Evolutionary conservation across 2,797 vertebrate genomes (phyloP), one percentile per base, ranked within the genome.

Genomic region (Ctenosaura bakeri): DNA sequence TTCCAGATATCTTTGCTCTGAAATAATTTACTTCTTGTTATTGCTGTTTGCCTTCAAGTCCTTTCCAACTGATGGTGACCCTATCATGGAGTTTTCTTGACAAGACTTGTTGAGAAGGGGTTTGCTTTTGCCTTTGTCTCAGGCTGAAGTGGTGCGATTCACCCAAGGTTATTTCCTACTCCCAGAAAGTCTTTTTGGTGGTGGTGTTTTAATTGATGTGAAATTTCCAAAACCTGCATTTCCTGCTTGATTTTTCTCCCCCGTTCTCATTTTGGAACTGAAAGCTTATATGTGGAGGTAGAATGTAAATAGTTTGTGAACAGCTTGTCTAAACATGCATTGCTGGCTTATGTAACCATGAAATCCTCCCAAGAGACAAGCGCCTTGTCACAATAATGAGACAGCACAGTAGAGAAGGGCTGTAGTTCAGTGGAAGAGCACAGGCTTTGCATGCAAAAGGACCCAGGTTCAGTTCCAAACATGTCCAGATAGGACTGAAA

Each of bases 311-410:
- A 22, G 29, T 38, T 85, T 52, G 12, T 14, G 24, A 29, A 50
- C 71, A 78, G 24, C 88, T 69, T 85, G 83, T 16, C 83, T 42
- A 22, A 62, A 69, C 83, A 79, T 69, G 88, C 20, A 50, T 20
- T 52, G 56, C 26, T 32, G 50, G 71, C 12, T 89, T 89, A 83
- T 85, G 24, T 85, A 85, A 85, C n/a, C 46, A n/a, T 62, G 56
- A 24, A 32, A 62, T 74, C 29, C 5, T 78, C 38, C 16, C 56
- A 64, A 78, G 35, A 78, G 52, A 54, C 46, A 69, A n/a, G 3
- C 35, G 9, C 13, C 83, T 79, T 85, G 8, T 89, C 62, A 89
- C 50, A 56, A 71, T 87, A 64, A 87, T 77, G 35, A 69, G 50
- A 14, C 78, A 29, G 14, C n/a, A 83, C 16, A 24, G 29, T 10